A percentile compares a stretch with the other conserved stretches of the same genome.
These are phyloP conservation scores for Tupaia tana DNA, from an alignment of 2,113 vertebrate species.

Conservation along the genomic window DNA sequence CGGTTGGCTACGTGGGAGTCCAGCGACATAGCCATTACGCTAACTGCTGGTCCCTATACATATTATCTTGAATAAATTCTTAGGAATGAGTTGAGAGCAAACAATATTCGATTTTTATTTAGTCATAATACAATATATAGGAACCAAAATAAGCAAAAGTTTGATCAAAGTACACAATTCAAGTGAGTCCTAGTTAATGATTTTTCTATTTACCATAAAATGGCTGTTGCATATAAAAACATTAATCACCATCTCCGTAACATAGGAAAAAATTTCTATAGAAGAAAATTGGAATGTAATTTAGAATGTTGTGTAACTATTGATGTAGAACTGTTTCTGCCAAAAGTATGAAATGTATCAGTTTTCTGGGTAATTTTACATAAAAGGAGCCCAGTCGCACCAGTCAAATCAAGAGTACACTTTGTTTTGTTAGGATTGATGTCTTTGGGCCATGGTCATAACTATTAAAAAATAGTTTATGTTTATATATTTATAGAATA, in stretches of 20 bases:
- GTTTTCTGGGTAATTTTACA: background rate
- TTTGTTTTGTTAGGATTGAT: background rate
- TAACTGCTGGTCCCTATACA: too few relatives aligned
- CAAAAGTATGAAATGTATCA: conserved; percentile 9
- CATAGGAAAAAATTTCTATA: background rate
- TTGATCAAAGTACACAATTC: conserved; percentile 23
- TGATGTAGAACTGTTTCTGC: background rate
- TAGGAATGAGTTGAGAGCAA: background rate
- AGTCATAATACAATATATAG: background rate
- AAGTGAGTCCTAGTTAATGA: background rate
- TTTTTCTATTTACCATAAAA: background rate
- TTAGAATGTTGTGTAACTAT: background rate
- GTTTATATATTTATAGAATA: conserved; percentile 27
- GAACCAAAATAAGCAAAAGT: background rate
- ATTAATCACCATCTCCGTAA: background rate
- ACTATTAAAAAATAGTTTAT: background rate
- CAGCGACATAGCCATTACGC: too few relatives aligned
- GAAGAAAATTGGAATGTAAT: background rate
- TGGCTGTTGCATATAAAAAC: background rate
- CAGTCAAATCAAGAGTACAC: background rate
- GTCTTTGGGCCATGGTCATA: background rate
- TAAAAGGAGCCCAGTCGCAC: background rate
- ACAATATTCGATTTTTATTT: background rate
- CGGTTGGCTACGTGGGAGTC: too few relatives aligned
- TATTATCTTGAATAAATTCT: too few relatives aligned